Base-by-base conservation (phyloP, 2,113 vertebrate species). In the Etheostoma spectabile region DNA sequence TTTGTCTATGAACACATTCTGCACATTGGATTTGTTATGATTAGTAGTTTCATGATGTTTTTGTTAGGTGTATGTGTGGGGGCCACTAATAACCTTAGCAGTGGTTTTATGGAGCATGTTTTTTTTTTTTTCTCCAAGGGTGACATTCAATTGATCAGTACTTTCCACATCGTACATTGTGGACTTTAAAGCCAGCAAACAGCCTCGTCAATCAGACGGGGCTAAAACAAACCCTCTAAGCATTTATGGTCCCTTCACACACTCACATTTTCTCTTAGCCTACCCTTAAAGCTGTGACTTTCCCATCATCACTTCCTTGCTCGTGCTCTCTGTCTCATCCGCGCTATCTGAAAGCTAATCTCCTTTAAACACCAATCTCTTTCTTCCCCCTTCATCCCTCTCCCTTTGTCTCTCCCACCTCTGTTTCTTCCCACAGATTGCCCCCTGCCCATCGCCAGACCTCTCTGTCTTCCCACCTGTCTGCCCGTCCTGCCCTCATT, bases 391-490 rank as follows among this genome's bases (percentile, higher is more conserved):
- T 74, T 83, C 87, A 66, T 69, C 72, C 42, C 30, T 78, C 70
- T 86, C 66, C 56, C 77, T 80, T 85, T 78, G 79, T 86, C 84
- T 89, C 84, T 60, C 35, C 67, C 11, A 35, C 77, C 62, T 71
- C 55, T 70, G 61, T 63, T 78, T 80, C 78, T 86, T 79, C 69
- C 60, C 51, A 13, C 72, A 75, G 78, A 88, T 60, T 57, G 78
- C 74, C 77, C 82, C 82, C 74, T 88, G 80, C 64, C 77, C 84
- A 77, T 88, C 66, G 77, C 61, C 65, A 89, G 61, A 86, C 84
- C 90, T 87, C 79, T 92, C 86, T 24, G 76, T 92, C 92, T 91
- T 84, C 67, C 59, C 73, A 72, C 89, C 80, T 82, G 86, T 90
- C 88, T 57, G 22, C 62, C 79, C 38, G 57, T 66, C 72, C 83